Evolutionary conservation across 2,888 invertebrate species (phyloP), one percentile per base, ranked within the genome.

Genomic region (Heterodera filipjevi): DNA sequence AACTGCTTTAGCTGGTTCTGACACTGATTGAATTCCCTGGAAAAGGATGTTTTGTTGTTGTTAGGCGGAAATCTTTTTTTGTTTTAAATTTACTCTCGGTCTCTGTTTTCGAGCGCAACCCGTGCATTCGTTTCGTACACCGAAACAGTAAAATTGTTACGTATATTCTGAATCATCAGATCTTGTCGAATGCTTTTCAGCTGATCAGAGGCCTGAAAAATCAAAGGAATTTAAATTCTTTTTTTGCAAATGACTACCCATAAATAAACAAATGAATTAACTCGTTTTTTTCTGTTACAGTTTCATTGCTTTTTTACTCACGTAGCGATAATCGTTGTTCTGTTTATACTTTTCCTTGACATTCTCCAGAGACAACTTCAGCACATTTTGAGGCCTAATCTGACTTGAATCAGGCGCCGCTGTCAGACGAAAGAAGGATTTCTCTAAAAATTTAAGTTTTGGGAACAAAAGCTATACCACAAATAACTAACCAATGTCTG

Each of bases 41-140:
- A n/a, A n/a, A n/a, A n/a, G n/a, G n/a, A n/a, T n/a, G n/a, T n/a
- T n/a, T n/a, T n/a, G n/a, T n/a, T n/a, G n/a, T n/a, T n/a, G n/a
- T n/a, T n/a, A n/a, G n/a, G n/a, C n/a, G n/a, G n/a, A n/a, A n/a
- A n/a, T n/a, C n/a, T n/a, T n/a, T n/a, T n/a, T n/a, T n/a, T n/a
- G n/a, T n/a, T n/a, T 39, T 39, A 39, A 39, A 39, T 39, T 22
- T 66, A 75, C 89, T 96, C 97, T 90, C 96, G 96, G 90, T 99
- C 99, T 76, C 95, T 95, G 91, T 91, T 96, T 90, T 99, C 98
- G 90, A 99, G 92, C 74, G 98, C 97, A 88, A 99, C 95, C 77
- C 97, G 92, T 6, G 97, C 98, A 91, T 99, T 98, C 5, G 96
- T 96, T 92, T 99, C 99, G 91, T 99, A 99, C 19, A 99, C 99